A percentile compares a stretch with the other conserved stretches of the same genome.
Conservation (phyloP, 2,113 vertebrate species). For the Chitala chitala region DNA sequence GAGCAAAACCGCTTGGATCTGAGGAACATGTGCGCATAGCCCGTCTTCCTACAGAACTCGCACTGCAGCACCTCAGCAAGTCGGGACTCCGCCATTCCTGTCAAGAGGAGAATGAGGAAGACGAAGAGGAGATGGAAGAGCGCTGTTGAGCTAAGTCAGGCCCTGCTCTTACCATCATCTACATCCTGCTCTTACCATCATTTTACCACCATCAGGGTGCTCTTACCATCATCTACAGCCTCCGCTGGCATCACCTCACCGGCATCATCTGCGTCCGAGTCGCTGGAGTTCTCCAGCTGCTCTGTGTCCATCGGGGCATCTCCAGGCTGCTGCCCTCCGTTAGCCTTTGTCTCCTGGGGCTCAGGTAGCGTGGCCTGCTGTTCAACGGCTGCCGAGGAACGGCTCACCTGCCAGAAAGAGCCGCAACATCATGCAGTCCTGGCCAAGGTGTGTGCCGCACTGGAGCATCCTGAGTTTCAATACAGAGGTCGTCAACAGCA, state of each 20-base stretch:
- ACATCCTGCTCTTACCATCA: too few species aligned
- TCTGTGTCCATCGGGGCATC: constrained; percentile 69
- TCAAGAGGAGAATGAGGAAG: too few species aligned
- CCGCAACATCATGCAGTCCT: background rate
- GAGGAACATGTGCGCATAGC: constrained; percentile 77
- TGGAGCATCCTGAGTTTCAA: background rate
- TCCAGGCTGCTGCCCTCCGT: constrained; percentile 68
- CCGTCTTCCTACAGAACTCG: constrained; percentile 87
- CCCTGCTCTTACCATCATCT: too few species aligned
- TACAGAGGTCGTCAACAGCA: background rate
- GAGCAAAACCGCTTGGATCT: constrained; percentile 90
- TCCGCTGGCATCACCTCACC: constrained; percentile 38
- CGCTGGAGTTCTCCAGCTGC: constrained; percentile 76
- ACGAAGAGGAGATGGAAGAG: background rate
- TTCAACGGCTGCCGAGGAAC: constrained; percentile 70
- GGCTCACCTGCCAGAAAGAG: constrained; percentile 66
- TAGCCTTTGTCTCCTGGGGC: constrained; percentile 64
- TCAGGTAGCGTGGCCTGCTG: constrained; percentile 76
- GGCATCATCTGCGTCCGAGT: constrained; percentile 77
- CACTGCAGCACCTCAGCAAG: constrained; percentile 75
- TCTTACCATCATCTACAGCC: constrained; percentile 62
- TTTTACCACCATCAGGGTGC: background rate
- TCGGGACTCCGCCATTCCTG: constrained; percentile 72
- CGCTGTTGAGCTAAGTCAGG: too few species aligned
- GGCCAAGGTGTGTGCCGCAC: background rate